Evolutionary conservation across 2,888 invertebrate species (phyloP).

Genomic region (Archips xylosteana): DNA sequence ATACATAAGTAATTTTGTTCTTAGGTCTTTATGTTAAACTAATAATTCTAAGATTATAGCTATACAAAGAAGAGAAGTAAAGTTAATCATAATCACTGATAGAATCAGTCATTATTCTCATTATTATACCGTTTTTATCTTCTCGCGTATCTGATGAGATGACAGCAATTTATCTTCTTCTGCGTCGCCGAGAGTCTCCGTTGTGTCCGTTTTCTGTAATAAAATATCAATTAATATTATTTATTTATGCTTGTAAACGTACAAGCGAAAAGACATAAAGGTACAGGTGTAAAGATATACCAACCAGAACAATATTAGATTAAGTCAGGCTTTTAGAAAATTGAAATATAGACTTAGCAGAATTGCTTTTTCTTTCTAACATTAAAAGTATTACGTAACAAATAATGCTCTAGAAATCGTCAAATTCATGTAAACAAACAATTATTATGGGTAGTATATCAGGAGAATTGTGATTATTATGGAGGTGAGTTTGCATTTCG

Average conservation of each 20-base stretch:
- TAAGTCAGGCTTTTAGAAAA: background rate
- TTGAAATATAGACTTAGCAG: no score
- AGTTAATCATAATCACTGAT: constrained; percentile 27
- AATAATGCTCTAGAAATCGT: background rate
- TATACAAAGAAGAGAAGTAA: constrained; percentile 10
- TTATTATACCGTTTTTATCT: constrained; percentile 6
- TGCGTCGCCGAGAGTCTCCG: constrained; percentile 80
- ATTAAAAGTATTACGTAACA: background rate
- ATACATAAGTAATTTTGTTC: constrained; percentile 36
- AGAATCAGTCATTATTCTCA: constrained; percentile 24
- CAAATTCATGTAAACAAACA: background rate
- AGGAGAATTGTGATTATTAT: constrained; percentile 55
- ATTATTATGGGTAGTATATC: constrained; percentile 45
- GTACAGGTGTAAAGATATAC: constrained; percentile 46
- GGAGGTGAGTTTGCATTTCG: constrained; percentile 77
- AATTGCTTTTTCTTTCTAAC: background rate
- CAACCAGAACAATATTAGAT: constrained; percentile 43
- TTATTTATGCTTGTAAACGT: constrained; percentile 36
- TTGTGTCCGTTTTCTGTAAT: constrained; percentile 81
- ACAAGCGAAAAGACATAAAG: constrained; percentile 34
- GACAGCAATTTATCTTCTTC: constrained; percentile 69
- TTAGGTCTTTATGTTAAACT: constrained; percentile 21
- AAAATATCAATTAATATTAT: constrained; percentile 51
- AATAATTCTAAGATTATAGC: constrained; percentile 23
- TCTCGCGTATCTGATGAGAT: background rate